A percentile compares a stretch with the other conserved stretches of the same genome.
These are phyloP conservation scores for Labroides dimidiatus DNA, from an alignment of 2,797 vertebrate species.

Conservation along the genomic window DNA sequence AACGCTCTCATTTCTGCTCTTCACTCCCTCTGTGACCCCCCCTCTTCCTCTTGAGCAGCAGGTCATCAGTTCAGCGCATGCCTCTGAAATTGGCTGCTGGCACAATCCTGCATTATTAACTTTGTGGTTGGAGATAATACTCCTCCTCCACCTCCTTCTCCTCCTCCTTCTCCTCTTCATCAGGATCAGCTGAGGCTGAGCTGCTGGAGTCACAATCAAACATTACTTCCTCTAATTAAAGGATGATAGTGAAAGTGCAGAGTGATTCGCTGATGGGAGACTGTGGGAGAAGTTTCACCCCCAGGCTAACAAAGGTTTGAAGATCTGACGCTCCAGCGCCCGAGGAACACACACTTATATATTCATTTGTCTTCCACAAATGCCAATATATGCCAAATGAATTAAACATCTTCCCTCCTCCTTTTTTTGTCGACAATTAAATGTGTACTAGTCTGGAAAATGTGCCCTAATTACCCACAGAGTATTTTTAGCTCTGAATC, in stretches of 20 bases:
- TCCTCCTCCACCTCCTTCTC: constrained; percentile 4
- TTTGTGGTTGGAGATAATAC: constrained; percentile 52
- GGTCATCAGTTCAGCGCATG: constrained; percentile 69
- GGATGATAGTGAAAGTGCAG: constrained; percentile 51
- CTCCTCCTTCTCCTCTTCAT: constrained; percentile 12
- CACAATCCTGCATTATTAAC: constrained; percentile 56
- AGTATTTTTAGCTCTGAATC: constrained; percentile 9
- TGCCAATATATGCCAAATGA: constrained; percentile 35
- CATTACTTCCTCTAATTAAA: constrained; percentile 64
- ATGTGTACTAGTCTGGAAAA: constrained; percentile 9
- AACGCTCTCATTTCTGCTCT: constrained; percentile 21
- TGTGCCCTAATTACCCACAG: constrained; percentile 24
- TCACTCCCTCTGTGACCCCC: constrained; percentile 41
- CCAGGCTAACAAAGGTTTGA: constrained; percentile 6
- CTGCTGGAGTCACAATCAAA: constrained; percentile 54
- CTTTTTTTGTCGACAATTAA: constrained; percentile 40
- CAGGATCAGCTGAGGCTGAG: constrained; percentile 26
- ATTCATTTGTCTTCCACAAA: constrained; percentile 36
- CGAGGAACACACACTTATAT: constrained; percentile 22
- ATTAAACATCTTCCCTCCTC: constrained; percentile 44
- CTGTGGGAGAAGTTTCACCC: constrained; percentile 45
- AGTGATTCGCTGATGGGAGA: constrained; percentile 22
- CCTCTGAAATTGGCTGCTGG: constrained; percentile 58
- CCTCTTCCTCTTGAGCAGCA: constrained; percentile 23
- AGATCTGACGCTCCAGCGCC: constrained; percentile 38